These are phyloP conservation scores for Vidua macroura DNA, from an alignment of 2,113 vertebrate genomes.

Conservation along the genomic window DNA sequence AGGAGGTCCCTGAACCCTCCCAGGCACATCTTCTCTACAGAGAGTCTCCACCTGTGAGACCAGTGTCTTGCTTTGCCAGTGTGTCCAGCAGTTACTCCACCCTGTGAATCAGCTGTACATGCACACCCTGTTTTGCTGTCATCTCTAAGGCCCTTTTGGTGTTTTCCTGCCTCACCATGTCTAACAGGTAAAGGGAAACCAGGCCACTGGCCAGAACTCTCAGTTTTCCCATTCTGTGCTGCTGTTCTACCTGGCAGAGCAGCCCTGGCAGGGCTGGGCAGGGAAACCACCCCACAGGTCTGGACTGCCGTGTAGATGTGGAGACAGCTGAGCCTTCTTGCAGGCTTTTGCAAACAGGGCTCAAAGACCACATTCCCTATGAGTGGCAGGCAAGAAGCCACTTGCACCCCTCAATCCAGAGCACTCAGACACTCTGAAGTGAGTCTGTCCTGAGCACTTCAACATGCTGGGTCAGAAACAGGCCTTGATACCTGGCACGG, in stretches of 20 bases:
- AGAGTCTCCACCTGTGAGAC: background rate
- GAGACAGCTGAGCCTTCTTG: background rate
- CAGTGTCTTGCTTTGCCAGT: background rate
- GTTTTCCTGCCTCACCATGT: background rate
- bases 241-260: background rate
- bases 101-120: background rate
- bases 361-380: background rate
- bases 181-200: background rate
- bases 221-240: background rate
- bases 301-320: background rate
- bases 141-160: background rate
- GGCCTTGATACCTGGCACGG: fast-evolving
- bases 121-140: background rate
- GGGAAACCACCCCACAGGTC: background rate
- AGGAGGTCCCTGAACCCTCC: background rate
- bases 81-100: background rate
- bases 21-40: background rate
- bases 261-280: background rate
- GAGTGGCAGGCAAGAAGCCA: background rate
- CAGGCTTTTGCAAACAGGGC: background rate
- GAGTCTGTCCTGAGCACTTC: background rate
- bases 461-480: fast-evolving
- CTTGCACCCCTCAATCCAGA: background rate
- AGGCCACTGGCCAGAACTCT: background rate
- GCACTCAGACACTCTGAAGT: background rate